Evolutionary conservation across 1,140 invertebrate genomes (phyloP).

Genomic region (Cyphomyrmex costatus): DNA sequence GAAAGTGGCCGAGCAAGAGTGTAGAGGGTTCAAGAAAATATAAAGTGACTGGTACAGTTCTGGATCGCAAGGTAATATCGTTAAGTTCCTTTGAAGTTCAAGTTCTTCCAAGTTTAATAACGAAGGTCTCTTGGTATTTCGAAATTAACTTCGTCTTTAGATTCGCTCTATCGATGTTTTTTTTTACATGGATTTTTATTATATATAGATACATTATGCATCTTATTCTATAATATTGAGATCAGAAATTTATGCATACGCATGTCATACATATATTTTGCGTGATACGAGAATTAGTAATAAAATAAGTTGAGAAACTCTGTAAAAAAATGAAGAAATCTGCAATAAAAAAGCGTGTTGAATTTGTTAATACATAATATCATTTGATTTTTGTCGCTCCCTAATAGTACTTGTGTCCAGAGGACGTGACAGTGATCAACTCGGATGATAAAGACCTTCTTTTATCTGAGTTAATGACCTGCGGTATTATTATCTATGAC

Average conservation of each 20-base stretch:
- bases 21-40: conserved; percentile 66
- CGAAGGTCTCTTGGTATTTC: neutral
- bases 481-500: conserved; percentile 83
- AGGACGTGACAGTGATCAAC: conserved; percentile 70
- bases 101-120: conserved; percentile 61
- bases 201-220: neutral
- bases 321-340: neutral
- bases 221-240: too few species aligned
- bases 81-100: neutral
- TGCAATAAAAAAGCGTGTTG: neutral
- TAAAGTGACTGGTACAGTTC: conserved; percentile 76
- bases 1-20: neutral
- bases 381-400: conserved; percentile 3
- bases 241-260: neutral
- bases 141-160: conserved; percentile 9
- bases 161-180: neutral
- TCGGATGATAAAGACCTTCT: conserved; percentile 64
- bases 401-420: conserved; percentile 65
- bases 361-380: neutral
- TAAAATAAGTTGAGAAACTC: neutral
- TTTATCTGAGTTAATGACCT: conserved; percentile 76
- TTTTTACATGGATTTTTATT: neutral
- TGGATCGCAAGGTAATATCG: conserved; percentile 68
- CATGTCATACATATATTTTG: neutral
- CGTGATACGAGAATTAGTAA: neutral